Conservation (phyloP, 2,888 invertebrate species). For the Antitype chi region DNA sequence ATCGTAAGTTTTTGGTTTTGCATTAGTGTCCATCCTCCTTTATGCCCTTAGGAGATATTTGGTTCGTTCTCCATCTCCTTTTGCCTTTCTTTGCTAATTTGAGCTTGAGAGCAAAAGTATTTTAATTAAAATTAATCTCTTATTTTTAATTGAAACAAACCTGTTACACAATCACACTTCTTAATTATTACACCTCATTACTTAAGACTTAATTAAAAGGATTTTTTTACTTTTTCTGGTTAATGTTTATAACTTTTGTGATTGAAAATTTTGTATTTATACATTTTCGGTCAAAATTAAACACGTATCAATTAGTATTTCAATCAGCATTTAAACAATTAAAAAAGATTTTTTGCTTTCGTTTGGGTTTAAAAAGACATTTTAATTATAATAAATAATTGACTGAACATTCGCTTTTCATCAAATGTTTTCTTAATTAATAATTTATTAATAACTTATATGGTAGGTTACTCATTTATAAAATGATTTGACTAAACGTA, state of each 20-base stretch:
- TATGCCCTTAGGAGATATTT: neutral
- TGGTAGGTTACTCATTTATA: neutral
- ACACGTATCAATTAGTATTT: constrained; percentile 36
- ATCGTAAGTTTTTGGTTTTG: neutral
- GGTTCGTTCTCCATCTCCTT: neutral
- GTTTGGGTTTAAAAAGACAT: constrained; percentile 15
- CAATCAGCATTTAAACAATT: constrained; percentile 31
- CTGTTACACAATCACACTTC: neutral
- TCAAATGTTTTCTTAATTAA: neutral
- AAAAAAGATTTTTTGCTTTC: constrained; percentile 29
- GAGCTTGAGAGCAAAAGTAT: neutral
- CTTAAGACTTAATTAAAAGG: constrained; percentile 18
- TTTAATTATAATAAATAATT: neutral
- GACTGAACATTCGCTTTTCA: neutral
- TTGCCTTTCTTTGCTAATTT: neutral
- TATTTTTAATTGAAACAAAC: constrained; percentile 17
- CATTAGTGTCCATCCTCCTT: neutral
- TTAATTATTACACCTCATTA: constrained; percentile 1
- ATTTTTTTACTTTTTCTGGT: constrained; percentile 12
- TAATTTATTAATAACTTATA: neutral
- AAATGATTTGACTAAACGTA: neutral
- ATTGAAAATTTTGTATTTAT: neutral
- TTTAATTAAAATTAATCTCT: neutral
- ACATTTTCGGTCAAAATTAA: constrained; percentile 19
- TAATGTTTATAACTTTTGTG: constrained; percentile 1